Evolutionary conservation across 2,797 vertebrate species (phyloP), one percentile per base, ranked within the genome.

Genomic region (Sebastes iracundus): DNA sequence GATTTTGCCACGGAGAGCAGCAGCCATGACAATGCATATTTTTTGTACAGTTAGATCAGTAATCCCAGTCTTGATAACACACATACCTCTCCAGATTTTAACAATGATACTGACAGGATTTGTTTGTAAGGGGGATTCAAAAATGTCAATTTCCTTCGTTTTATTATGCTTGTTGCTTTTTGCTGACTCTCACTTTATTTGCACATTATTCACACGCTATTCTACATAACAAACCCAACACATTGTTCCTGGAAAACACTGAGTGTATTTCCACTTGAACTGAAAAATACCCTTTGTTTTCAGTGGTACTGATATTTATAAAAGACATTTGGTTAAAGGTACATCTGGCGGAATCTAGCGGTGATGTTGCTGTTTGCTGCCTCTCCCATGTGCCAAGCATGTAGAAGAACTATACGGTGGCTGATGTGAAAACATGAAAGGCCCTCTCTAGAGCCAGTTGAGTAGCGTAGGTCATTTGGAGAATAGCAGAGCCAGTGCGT

Each of bases 381-480:
- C 38, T 42, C 38, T 42, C 38, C 38, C 13, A 0, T 14, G 13
- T 42, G 38, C 38, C 38, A 42, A 42, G 13, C 13, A 3, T 14
- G 38, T 42, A 14, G 13, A 42, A 42, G 38, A 0, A 38, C 35
- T 38, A 38, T 38, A 38, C 35, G 13, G 38, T 42, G 38, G 38
- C 0, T 14, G 38, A 42, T 42, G 38, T 42, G 38, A 42, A 42
- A 42, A 42, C 13, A 14, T 14, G 38, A 42, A 42, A 0, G 38
- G 38, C 38, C 38, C 38, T 42, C 0, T 0, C 38, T 14, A 42
- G 0, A 42, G 38, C 38, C 5, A 42, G 38, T 42, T 42, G 38
- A 42, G 38, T 42, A 42, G 13, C 5, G 0, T 42, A 42, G 0
- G 13, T 42, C 38, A 42, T 42, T 42, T 42, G 38, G 38, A 42